A percentile compares a stretch with the other conserved stretches of the same genome.
phyloP scores from a whole-genome alignment of 1,140 invertebrate genomes.

The Drosophila ananassae region DNA sequence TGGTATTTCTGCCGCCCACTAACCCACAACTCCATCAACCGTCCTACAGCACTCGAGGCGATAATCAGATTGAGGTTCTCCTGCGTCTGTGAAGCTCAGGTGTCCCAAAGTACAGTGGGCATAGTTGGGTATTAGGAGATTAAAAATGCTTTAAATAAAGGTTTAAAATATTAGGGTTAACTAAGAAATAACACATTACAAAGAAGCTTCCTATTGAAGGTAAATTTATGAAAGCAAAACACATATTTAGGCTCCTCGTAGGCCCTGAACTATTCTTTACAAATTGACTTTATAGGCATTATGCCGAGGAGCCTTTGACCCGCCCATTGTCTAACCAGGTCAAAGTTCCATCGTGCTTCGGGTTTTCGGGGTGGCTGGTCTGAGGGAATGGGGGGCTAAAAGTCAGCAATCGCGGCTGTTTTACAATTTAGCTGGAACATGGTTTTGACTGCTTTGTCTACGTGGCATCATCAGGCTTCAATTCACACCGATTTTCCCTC shows the following conservation, averaged over 20 bases:
- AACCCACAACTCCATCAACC: constrained; percentile 14
- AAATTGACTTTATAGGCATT: constrained; percentile 23
- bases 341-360: constrained; percentile 18
- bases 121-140: too few species aligned
- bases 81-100: constrained; percentile 19
- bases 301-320: neutral
- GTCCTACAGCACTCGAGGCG: constrained; percentile 60
- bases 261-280: constrained; percentile 2
- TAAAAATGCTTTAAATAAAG: neutral
- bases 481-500: neutral
- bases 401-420: constrained; percentile 52
- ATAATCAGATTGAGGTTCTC: constrained; percentile 70
- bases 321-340: constrained; percentile 25
- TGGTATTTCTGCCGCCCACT: neutral
- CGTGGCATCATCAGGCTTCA: constrained; percentile 3
- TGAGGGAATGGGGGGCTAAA: constrained; percentile 13
- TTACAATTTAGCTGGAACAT: constrained; percentile 52
- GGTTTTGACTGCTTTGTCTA: constrained; percentile 27
- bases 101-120: constrained; percentile 24
- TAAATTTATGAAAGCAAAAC: too few species aligned
- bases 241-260: neutral
- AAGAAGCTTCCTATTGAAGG: too few species aligned
- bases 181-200: too few species aligned
- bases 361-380: too few species aligned
- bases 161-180: neutral